Evolutionary conservation across 2,888 invertebrate species (phyloP).

Genomic region (Cecidostiba fungosa): DNA sequence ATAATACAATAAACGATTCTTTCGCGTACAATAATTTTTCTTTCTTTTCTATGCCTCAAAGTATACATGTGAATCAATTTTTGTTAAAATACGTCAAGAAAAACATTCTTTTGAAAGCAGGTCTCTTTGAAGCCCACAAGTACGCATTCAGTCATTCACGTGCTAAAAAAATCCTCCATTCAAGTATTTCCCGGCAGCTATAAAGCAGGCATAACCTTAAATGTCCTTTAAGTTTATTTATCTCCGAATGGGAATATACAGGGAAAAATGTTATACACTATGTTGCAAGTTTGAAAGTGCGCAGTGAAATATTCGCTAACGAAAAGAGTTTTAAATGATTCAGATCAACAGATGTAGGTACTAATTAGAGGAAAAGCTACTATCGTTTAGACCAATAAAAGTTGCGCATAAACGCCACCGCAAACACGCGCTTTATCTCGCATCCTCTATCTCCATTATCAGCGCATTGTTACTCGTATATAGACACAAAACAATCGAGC

Average conservation of each 20-base stretch:
- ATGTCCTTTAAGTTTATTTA: not conserved
- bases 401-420: not conserved
- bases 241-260: not conserved
- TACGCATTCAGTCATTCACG: not conserved
- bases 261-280: not conserved
- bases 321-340: not conserved
- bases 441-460: not conserved
- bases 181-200: not conserved
- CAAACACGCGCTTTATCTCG: not conserved
- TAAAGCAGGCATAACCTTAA: not conserved
- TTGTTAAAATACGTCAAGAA: not conserved
- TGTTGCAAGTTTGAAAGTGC: not conserved
- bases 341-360: not conserved
- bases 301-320: not conserved
- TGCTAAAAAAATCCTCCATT: conserved; percentile 4
- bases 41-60: not conserved
- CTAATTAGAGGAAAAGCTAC: not conserved
- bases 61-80: not conserved
- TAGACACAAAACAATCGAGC: not conserved
- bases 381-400: not conserved
- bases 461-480: not conserved
- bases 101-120: not conserved
- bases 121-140: not conserved
- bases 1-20: not conserved
- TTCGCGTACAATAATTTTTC: not conserved